A percentile compares a stretch with the other conserved stretches of the same genome.
Conservation (phyloP, 2,888 invertebrate genomes). For the Nipponacmea schrenckii region DNA sequence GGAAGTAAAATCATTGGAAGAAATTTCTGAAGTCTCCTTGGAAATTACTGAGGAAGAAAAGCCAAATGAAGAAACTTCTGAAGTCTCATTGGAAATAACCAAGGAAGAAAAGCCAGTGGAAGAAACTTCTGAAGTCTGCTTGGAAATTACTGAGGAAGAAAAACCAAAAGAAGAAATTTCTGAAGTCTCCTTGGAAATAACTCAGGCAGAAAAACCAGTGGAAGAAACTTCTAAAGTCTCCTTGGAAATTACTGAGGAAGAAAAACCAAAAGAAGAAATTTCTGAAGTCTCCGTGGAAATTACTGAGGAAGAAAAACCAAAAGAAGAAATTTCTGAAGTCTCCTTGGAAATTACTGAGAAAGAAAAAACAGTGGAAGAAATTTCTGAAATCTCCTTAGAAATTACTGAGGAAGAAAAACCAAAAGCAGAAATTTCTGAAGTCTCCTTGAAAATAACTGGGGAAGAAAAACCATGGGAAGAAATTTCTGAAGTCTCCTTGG, state of each 20-base stretch:
- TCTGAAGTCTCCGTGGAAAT: neutral
- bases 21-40: neutral
- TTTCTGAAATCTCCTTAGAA: constrained; percentile 8
- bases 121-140: neutral
- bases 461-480: neutral
- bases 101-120: neutral
- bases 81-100: neutral
- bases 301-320: neutral
- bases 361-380: constrained; percentile 11
- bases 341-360: neutral
- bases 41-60: constrained; percentile 1
- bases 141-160: constrained; percentile 2
- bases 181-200: neutral
- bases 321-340: neutral
- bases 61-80: neutral
- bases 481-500: neutral
- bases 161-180: neutral
- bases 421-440: constrained; percentile 3
- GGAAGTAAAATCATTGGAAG: neutral
- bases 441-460: neutral
- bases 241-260: neutral
- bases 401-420: constrained; percentile 4
- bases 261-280: neutral
- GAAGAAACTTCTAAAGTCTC: neutral
- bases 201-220: neutral